Base-by-base conservation (phyloP, 2,113 vertebrate species). In the Vireo altiloquus region DNA sequence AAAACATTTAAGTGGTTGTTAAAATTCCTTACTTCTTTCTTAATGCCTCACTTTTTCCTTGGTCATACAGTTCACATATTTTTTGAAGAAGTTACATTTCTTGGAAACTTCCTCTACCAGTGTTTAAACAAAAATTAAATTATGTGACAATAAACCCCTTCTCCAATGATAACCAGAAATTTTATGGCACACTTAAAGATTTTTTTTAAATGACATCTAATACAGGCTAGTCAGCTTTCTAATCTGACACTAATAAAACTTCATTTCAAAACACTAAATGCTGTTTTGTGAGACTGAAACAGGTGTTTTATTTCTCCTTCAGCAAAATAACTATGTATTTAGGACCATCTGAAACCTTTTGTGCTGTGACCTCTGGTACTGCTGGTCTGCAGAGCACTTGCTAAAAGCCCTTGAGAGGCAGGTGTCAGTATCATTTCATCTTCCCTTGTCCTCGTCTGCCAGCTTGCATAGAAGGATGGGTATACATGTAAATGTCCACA, bases 251-350 rank as follows among this genome's bases (percentile, higher is more conserved):
- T 96, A 89, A 30, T 69, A 75, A 64, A 72, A 56, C 52, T 49
- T 53, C 44, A 74, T 68, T 84, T 95, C 77, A 95, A 69, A 96
- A 96, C 94, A 97, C 96, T 97, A 97, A 81, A 76, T 65, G 64
- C 82, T 94, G n/a, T 68, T 42, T 77, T 70, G 70, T 64, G 85
- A 83, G 85, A 91, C 63, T 66, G 82, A 82, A 96, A 72, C 77
- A 80, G 33, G 13, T 24, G 64, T 31, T 91, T 91, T 74, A 64
- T 63, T 79, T 87, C 72, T 94, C 82, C 89, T 81, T 92, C 71
- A 90, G 88, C 72, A 78, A 85, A 87, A 82, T 57, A 86, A 37
- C 28, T 56, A 10, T 57, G 13, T 89, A 70, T 68, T 82, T 86
- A 64, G 81, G 50, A 70, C 35, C 46, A 63, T 47, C 60, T 77